Evolutionary conservation across 2,113 vertebrate genomes (phyloP).

Genomic region (Megaceryle maxima): DNA sequence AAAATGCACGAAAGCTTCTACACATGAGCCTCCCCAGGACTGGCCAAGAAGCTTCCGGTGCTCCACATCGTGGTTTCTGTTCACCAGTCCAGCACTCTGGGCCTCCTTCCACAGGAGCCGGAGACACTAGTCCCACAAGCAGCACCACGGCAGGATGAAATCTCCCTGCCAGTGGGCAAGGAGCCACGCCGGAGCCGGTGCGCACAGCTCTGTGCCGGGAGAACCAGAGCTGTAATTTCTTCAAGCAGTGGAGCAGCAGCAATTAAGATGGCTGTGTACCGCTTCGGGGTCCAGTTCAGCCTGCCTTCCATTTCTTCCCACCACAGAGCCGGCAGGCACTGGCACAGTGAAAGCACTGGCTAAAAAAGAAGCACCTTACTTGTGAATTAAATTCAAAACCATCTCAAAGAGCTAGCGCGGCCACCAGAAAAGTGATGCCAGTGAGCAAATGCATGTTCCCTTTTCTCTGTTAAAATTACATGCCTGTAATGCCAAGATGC

Average conservation of each 20-base stretch:
- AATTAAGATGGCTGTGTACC: neutral
- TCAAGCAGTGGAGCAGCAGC: neutral
- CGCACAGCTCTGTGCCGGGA: neutral
- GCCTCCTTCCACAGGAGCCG: neutral
- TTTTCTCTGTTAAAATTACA: slow-evolving; percentile 11
- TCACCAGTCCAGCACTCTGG: neutral
- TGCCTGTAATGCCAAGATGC: neutral
- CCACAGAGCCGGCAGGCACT: slow-evolving; percentile 16
- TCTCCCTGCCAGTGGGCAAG: neutral
- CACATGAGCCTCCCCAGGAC: neutral
- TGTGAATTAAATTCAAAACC: slow-evolving; percentile 17
- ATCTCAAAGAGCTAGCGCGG: neutral
- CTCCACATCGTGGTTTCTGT: neutral
- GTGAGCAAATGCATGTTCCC: neutral
- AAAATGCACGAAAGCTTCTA: neutral
- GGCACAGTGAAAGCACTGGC: accelerated
- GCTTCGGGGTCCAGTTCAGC: neutral
- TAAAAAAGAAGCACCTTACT: neutral
- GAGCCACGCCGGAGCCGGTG: accelerated
- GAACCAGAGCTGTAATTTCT: neutral
- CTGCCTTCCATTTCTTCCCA: neutral
- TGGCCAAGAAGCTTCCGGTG: neutral
- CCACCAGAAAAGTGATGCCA: neutral
- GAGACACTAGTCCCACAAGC: neutral
- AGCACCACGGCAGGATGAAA: accelerated